Evolutionary conservation across 2,113 vertebrate species (phyloP).

Genomic region (Strigops habroptila): DNA sequence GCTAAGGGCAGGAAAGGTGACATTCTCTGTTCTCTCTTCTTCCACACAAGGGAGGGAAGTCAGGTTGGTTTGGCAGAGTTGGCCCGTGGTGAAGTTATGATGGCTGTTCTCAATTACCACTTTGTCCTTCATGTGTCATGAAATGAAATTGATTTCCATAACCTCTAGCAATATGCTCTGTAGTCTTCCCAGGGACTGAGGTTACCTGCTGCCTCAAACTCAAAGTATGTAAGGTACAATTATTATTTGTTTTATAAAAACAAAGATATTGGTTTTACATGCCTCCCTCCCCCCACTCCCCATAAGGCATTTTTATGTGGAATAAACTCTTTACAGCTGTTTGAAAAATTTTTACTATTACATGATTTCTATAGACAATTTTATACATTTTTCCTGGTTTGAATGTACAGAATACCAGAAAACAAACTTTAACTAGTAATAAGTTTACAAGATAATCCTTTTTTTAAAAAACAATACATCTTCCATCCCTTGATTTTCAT

Average conservation of each 20-base stretch:
- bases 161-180: background rate
- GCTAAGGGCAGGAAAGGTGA: background rate
- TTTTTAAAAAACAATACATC: background rate
- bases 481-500: background rate
- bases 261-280: background rate
- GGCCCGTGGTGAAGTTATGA: background rate
- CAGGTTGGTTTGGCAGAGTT: background rate
- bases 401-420: background rate
- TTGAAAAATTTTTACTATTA: background rate
- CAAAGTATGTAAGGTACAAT: background rate
- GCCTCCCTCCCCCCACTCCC: background rate
- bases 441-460: background rate
- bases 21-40: background rate
- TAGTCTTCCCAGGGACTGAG: background rate
- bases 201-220: fast-evolving
- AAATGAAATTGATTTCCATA: background rate
- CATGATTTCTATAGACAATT: background rate
- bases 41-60: background rate
- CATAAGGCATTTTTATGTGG: background rate
- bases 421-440: background rate
- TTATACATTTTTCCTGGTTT: constrained; percentile 4
- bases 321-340: background rate
- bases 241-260: background rate
- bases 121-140: background rate
- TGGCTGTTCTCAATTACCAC: background rate